Conservation (phyloP, 2,888 invertebrate species). For the Caradrina clavipalpis region DNA sequence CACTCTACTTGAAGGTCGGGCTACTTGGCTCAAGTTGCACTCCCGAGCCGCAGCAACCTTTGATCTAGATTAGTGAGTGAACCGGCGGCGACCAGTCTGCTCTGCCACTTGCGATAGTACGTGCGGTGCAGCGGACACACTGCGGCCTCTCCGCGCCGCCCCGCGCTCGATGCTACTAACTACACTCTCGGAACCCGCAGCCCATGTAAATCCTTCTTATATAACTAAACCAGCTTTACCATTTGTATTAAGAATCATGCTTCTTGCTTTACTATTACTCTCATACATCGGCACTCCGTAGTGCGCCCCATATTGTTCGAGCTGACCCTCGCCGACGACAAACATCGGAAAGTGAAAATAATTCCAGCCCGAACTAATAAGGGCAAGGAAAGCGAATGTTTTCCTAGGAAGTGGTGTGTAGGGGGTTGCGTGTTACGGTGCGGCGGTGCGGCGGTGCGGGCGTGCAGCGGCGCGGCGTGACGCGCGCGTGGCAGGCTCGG, state of each 20-base stretch:
- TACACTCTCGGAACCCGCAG: slow-evolving; percentile 26
- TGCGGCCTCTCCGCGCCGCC: slow-evolving; percentile 3
- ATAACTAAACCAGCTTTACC: slow-evolving; percentile 40
- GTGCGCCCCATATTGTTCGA: background rate
- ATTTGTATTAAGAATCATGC: slow-evolving; percentile 17
- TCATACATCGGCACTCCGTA: background rate
- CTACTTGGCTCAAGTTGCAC: slow-evolving; percentile 65
- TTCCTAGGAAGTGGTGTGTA: slow-evolving; percentile 68
- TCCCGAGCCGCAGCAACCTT: slow-evolving; percentile 50
- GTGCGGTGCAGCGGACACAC: slow-evolving; percentile 32
- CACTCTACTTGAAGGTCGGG: slow-evolving; percentile 47
- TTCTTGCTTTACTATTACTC: slow-evolving; percentile 31
- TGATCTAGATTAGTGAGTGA: slow-evolving; percentile 62
- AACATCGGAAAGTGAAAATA: slow-evolving; percentile 69
- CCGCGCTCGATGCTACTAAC: slow-evolving; percentile 7
- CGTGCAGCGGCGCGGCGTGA: slow-evolving; percentile 64
- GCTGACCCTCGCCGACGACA: slow-evolving; percentile 27
- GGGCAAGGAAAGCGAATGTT: slow-evolving; percentile 77
- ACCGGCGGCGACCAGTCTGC: slow-evolving; percentile 52
- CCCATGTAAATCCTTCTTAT: slow-evolving; percentile 58
- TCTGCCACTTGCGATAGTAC: slow-evolving; percentile 37
- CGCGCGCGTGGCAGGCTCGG: slow-evolving; percentile 70
- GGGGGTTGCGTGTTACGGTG: slow-evolving; percentile 70
- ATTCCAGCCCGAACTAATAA: slow-evolving; percentile 71
- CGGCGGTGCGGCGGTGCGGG: slow-evolving; percentile 62